Base-by-base conservation (phyloP, 30 jellyfish, hydroid and myxozoan genomes). In the Aurelia sp. region DNA sequence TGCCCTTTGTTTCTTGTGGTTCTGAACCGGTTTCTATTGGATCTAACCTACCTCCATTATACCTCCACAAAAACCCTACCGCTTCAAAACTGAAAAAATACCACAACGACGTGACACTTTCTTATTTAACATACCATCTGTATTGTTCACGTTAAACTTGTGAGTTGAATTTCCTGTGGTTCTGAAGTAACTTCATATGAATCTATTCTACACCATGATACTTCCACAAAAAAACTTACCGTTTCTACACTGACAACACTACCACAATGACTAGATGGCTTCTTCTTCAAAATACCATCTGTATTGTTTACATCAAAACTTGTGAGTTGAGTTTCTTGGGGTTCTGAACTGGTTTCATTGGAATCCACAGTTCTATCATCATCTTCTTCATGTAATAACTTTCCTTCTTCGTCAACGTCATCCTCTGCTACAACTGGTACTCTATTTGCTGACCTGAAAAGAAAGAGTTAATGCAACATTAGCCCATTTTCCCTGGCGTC, bases 161-260 rank as follows among this genome's bases (percentile, higher is more conserved):
- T 82, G 64, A 83, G 80, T 33, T 78, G 88, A 5, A 91, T 65
- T 66, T 90, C 88, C 21, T 76, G 68, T 13, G 74, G 85, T 18
- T 83, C 90, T 13, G 86, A 70, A n/a, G 60, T 21, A 15, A 84
- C 65, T 61, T 71, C 87, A 50, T 50, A 60, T 31, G 84, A 63
- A 50, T 74, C 85, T 5, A 65, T 89, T n/a, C 33, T 27, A 27
- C 33, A 1, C 33, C 1, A 27, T 27, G 33, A 27, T 27, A 27
- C 33, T 2, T 27, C 33, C 51, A 0, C 51, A 0, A 40, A 40
- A 4, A 40, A 44, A 40, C 98, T 76, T 82, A 94, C 98, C 84
- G 96, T 68, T 85, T 94, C 98, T 40, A 94, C 71, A 70, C 97
- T 88, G 64, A 88, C 94, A 35, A 94, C 89, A 63, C 98, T 94